A percentile compares a stretch with the other conserved stretches of the same genome.
Evolutionary conservation across 2,113 vertebrate genomes (phyloP).

Genomic region (Pelmatolapia mariae): DNA sequence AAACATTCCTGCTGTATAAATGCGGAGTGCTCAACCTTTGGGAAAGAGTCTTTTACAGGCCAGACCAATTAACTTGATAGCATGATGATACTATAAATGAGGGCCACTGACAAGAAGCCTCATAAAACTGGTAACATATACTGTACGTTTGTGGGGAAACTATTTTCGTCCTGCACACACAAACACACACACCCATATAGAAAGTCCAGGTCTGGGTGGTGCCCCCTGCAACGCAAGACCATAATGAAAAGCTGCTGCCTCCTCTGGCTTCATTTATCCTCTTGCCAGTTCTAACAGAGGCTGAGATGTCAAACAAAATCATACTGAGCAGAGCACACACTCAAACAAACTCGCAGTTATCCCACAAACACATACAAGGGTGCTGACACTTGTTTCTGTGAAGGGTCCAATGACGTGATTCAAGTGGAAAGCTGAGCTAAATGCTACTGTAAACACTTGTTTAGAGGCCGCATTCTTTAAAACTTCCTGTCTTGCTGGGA

Average conservation of each 20-base stretch:
- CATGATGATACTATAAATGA: slow-evolving; percentile 31
- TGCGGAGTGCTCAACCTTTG: background rate
- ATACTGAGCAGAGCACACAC: background rate
- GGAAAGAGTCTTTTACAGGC: slow-evolving; percentile 35
- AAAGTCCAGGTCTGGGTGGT: slow-evolving; percentile 32
- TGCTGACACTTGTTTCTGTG: background rate
- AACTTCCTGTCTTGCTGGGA: background rate
- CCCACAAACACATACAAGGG: background rate
- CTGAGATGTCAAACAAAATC: slow-evolving; percentile 35
- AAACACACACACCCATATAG: background rate
- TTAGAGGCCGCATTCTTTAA: background rate
- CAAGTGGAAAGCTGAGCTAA: background rate
- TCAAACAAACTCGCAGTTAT: background rate
- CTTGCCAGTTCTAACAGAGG: slow-evolving; percentile 7
- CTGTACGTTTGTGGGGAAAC: slow-evolving; percentile 17
- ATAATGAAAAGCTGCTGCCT: slow-evolving; percentile 50
- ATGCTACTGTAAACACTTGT: background rate
- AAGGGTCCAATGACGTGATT: background rate
- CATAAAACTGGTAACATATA: slow-evolving; percentile 33
- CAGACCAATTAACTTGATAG: slow-evolving; percentile 34
- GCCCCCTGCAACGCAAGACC: slow-evolving; percentile 21
- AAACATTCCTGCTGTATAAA: background rate
- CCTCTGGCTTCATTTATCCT: slow-evolving; percentile 31
- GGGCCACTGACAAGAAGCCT: background rate
- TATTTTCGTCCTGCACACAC: slow-evolving; percentile 33